A percentile compares a stretch with the other conserved stretches of the same genome.
Conservation (phyloP, 1,140 invertebrate genomes). For the Saccostrea echinata region DNA sequence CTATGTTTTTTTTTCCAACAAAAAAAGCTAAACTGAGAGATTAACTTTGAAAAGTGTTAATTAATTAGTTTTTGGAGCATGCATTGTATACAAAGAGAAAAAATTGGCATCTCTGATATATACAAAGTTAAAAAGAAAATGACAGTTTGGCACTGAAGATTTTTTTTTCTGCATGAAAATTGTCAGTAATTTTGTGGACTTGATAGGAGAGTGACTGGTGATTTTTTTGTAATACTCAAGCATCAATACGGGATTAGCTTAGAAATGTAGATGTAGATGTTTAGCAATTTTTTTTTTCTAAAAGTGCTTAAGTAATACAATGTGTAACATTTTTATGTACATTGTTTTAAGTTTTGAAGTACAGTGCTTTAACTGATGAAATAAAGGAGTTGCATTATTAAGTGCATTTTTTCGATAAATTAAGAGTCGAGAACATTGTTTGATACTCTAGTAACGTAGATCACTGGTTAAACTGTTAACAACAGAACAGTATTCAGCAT, state of each 20-base stretch:
- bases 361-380: neutral
- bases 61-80: too few species aligned
- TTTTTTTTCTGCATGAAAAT: neutral
- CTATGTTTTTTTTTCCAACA: too few species aligned
- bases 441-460: neutral
- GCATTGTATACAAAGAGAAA: too few species aligned
- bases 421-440: too few species aligned
- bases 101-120: too few species aligned
- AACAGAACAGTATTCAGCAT: neutral
- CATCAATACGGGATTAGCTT: conserved; percentile 23
- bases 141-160: too few species aligned
- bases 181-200: neutral
- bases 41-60: too few species aligned
- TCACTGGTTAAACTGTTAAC: neutral
- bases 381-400: too few species aligned
- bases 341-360: neutral
- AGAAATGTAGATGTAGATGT: neutral
- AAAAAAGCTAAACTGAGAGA: too few species aligned
- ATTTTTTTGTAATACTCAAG: conserved; percentile 15
- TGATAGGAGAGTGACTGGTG: neutral
- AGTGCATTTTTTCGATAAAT: too few species aligned
- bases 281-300: neutral
- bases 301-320: neutral
- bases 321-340: neutral
- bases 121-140: too few species aligned